Conservation (phyloP, 1,140 invertebrate species). For the Hormaphis cornu region DNA sequence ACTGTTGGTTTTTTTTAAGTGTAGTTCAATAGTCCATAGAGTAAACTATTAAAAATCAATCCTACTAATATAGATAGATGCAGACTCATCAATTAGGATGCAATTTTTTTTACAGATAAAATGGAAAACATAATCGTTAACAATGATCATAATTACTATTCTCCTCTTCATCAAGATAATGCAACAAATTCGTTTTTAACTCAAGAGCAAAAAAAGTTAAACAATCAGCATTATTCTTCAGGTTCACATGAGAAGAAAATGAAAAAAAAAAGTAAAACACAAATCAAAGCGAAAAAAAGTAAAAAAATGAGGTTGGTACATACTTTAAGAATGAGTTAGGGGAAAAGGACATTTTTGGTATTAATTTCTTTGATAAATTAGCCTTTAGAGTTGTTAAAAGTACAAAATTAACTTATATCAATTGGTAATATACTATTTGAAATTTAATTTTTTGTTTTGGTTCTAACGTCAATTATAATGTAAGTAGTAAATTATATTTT, state of each 20-base stretch:
- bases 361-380: no score
- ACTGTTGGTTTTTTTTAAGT: no score
- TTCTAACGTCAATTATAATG: no score
- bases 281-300: slow-evolving; percentile 40
- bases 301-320: slow-evolving; percentile 42
- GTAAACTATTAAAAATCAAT: no score
- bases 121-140: slow-evolving; percentile 21
- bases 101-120: no score
- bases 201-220: slow-evolving; percentile 14
- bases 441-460: no score
- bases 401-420: no score
- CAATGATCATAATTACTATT: neutral
- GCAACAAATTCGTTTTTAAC: slow-evolving; percentile 13
- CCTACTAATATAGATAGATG: no score
- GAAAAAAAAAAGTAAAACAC: slow-evolving; percentile 38
- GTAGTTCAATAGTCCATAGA: no score
- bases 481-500: no score
- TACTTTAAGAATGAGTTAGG: slow-evolving; percentile 26
- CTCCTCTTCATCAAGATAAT: neutral
- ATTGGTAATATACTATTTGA: neutral
- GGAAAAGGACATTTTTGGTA: neutral
- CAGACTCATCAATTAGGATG: no score
- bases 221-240: neutral
- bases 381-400: no score
- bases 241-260: slow-evolving; percentile 4